Conservation (phyloP, 1,140 invertebrate genomes). For the Ladona fulva region DNA sequence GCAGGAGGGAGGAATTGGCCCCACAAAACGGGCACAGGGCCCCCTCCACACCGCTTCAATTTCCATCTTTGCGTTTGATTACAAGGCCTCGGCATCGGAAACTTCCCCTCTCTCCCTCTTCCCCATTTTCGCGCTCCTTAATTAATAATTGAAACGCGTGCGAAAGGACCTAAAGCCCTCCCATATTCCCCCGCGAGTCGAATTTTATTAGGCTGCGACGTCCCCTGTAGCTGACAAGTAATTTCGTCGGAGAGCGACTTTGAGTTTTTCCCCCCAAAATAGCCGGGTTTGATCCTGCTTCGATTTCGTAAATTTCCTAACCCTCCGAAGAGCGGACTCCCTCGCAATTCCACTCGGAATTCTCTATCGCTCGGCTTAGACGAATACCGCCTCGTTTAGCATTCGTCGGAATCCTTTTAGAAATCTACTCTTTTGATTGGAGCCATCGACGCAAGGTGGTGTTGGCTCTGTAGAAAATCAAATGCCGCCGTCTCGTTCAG, state of each 20-base stretch:
- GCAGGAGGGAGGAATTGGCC: neutral
- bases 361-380: no score
- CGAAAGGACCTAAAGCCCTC: neutral
- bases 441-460: no score
- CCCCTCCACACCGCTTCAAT: neutral
- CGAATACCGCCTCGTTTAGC: no score
- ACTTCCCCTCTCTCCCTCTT: neutral
- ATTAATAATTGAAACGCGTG: neutral
- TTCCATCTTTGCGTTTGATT: conserved; percentile 9
- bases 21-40: neutral
- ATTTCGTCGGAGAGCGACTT: neutral
- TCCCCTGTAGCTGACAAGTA: neutral
- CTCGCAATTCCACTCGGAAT: no score
- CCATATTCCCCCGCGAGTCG: neutral
- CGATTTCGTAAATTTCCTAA: neutral
- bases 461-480: no score
- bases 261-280: neutral
- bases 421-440: no score
- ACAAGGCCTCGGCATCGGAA: neutral
- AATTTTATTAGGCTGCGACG: neutral
- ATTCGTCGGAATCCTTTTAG: no score
- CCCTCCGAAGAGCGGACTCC: neutral
- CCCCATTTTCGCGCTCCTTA: neutral
- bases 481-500: no score
- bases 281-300: neutral